Evolutionary conservation across 1,140 invertebrate species (phyloP), one percentile per base, ranked within the genome.

Genomic region (Tenebrio molitor): DNA sequence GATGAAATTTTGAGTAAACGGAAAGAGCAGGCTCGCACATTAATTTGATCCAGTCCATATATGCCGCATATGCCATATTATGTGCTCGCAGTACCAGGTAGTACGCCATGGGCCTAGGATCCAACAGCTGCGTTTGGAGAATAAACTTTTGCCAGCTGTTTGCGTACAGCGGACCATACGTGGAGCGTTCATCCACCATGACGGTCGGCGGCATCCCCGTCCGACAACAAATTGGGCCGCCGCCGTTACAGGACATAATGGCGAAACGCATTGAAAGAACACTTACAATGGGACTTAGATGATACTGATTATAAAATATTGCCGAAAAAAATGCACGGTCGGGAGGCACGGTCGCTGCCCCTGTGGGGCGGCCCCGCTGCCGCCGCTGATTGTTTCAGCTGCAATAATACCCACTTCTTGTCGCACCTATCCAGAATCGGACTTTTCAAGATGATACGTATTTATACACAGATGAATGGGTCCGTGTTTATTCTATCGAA

Each of bases 91-190:
- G 25, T 68, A 46, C 79, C 80, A 81, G 79, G 79, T 81, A 81
- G 76, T 80, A 77, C 69, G 75, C 34, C 74, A 73, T 74, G 76
- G 71, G 70, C 73, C 71, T 69, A 68, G 64, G 71, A 74, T 74
- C 74, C 74, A 80, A 80, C 79, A 81, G 79, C 79, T 81, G 79
- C 79, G 74, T 76, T 77, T 77, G 76, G 74, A 80, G 80, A 81
- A 81, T 80, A 79, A 81, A 81, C 78, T 80, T 75, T 77, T 79
- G 78, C 79, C 79, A 81, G 80, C 80, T 81, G 80, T 81, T 81
- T 78, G 72, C 72, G 63, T 77, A 73, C 69, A 77, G 76, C 74
- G 62, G 73, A 50, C 73, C 73, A 53, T 58, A 58, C 19, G 46
- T 50, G 67, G 70, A 36, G 21, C 46, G 46, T 46, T 68, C 69